Base-by-base conservation (phyloP, 2,888 invertebrate genomes). In the Tortricodes alternella region DNA sequence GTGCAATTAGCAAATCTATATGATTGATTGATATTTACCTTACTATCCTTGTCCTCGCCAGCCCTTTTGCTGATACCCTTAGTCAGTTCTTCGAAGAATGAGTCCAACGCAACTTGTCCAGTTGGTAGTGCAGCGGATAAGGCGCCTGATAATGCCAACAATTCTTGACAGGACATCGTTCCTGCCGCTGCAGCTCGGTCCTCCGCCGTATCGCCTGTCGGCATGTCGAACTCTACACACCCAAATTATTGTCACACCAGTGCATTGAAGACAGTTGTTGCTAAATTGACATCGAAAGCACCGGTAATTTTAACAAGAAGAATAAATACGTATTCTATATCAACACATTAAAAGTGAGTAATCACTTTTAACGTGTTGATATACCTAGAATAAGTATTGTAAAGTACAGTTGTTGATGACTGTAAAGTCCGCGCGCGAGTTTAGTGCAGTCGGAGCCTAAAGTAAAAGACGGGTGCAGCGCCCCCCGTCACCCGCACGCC, bases 81-180 rank as follows among this genome's bases (percentile, higher is more conserved):
- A 7, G 95, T 95, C 41, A 96, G 89, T 44, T 96, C 95, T 72
- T 94, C 94, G 72, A 96, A 94, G 82, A 96, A 96, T 0, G 96
- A 95, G 75, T 96, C 96, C 46, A 96, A 85, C 9, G 96, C 95
- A 37, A 95, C 93, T 80, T 96, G 96, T 15, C 96, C 96, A 3
- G 97, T 97, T 1, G 97, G 97, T 60, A 97, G 85, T 0, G 97
- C 97, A 0, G 98, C 98, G 61, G 97, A 97, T 51, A 98, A 93
- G 0, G 97, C 97, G 7, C 98, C 98, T 44, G 96, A 96, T 50
- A 98, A 92, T n/a, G 98, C 98, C 58, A 98, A 91, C 21, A 98
- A 91, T 84, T 97, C 97, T 82, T 97, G 97, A 80, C 97, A 98
- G 0, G 96, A 96, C 93, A 96, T 94, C 46, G 93, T 93, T 16